A percentile compares a stretch with the other conserved stretches of the same genome.
Conservation (phyloP, 2,797 vertebrate species). For the Lacerta viridis region DNA sequence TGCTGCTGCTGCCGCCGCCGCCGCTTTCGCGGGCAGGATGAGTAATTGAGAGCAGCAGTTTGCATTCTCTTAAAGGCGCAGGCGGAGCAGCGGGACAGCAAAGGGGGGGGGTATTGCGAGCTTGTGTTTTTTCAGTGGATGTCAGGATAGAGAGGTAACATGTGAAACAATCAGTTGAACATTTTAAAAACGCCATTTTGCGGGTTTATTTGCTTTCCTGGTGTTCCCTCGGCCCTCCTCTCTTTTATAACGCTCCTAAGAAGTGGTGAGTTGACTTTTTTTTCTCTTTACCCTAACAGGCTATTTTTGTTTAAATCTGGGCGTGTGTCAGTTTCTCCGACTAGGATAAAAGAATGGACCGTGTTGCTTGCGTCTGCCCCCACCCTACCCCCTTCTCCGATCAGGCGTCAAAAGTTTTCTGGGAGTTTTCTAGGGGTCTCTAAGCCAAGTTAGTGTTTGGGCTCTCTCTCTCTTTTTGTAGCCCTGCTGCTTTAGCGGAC, state of each 20-base stretch:
- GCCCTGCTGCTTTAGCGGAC: not conserved
- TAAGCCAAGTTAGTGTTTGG: not conserved
- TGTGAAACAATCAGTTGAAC: not conserved
- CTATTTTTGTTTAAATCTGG: not conserved
- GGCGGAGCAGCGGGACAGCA: slow-evolving; percentile 32
- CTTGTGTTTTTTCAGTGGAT: not conserved
- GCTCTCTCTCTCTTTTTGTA: no score
- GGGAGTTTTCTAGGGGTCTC: not conserved
- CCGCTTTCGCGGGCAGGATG: not conserved
- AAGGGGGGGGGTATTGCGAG: not conserved
- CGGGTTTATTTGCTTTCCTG: not conserved
- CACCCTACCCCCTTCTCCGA: not conserved
- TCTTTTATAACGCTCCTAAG: not conserved
- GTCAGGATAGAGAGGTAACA: not conserved
- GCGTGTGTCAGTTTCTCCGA: not conserved
- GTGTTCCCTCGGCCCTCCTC: not conserved
- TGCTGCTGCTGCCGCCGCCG: slow-evolving; percentile 25
- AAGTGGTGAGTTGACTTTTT: slow-evolving; percentile 44
- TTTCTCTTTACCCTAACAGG: not conserved
- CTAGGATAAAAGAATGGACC: not conserved
- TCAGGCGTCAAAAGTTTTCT: not conserved
- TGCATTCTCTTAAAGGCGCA: slow-evolving; percentile 54
- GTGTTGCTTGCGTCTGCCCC: no score
- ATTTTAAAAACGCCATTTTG: slow-evolving; percentile 53
- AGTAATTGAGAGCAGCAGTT: slow-evolving; percentile 24